Conservation (phyloP, 2,888 invertebrate genomes). For the Dysmachus trigonus region DNA sequence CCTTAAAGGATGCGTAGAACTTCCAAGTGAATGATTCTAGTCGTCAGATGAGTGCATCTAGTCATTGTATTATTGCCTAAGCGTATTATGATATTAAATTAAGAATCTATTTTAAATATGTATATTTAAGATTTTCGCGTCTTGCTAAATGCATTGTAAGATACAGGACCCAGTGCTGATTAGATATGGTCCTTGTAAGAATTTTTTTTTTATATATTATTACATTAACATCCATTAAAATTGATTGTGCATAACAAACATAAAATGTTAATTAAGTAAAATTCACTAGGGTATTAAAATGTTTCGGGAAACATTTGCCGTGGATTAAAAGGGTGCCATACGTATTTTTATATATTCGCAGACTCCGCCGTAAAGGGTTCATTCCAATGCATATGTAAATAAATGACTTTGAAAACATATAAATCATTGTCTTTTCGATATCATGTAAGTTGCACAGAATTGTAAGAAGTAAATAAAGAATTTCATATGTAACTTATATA, state of each 20-base stretch:
- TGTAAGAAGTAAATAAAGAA: background rate
- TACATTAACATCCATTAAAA: background rate
- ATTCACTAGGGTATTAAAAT: background rate
- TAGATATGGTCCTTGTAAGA: background rate
- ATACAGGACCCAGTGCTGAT: background rate
- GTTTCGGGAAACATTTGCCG: background rate
- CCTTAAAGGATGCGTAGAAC: background rate
- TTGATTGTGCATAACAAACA: background rate
- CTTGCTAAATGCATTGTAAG: background rate
- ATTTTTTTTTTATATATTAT: background rate
- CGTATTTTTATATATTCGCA: background rate
- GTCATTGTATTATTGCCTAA: slow-evolving; percentile 22
- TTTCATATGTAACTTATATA: background rate
- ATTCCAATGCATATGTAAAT: background rate
- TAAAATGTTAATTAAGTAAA: background rate
- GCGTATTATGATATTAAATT: background rate
- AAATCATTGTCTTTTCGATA: background rate
- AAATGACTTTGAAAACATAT: background rate
- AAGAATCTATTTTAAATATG: background rate
- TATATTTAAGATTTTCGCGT: background rate
- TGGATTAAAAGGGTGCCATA: slow-evolving; percentile 23
- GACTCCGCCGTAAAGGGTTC: background rate
- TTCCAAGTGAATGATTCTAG: background rate
- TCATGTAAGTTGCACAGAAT: background rate
- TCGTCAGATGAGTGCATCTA: slow-evolving; percentile 7